A percentile compares a stretch with the other conserved stretches of the same genome.
Evolutionary conservation across 2,888 invertebrate species (phyloP).

Genomic region (Polyommatus iphigenia): DNA sequence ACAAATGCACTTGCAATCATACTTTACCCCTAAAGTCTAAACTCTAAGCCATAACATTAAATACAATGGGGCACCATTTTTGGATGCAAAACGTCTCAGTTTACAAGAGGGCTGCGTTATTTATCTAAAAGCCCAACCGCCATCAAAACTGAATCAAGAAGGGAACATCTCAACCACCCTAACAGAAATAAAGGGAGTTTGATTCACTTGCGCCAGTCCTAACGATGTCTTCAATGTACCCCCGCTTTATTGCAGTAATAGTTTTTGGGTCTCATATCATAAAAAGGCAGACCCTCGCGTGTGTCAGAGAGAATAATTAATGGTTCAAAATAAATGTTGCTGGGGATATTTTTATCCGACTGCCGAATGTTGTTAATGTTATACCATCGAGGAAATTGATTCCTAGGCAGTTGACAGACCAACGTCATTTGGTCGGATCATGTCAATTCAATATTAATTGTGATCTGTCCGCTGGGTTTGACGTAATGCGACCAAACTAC

Average conservation of each 20-base stretch:
- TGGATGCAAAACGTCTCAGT: slow-evolving; percentile 16
- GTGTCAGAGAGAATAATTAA: not conserved
- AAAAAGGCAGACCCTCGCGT: not conserved
- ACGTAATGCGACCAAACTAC: too few relatives aligned
- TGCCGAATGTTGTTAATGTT: too few relatives aligned
- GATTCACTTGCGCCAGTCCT: slow-evolving; percentile 71
- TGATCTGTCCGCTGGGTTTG: too few relatives aligned
- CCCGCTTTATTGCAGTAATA: slow-evolving; percentile 18
- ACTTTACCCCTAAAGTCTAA: not conserved
- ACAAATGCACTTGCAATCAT: slow-evolving; percentile 9
- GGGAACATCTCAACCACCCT: slow-evolving; percentile 71
- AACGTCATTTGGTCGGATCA: too few relatives aligned
- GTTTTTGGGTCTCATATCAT: not conserved
- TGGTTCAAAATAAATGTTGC: slow-evolving; percentile 7
- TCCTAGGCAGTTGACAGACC: too few relatives aligned
- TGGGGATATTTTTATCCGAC: not conserved
- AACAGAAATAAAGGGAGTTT: slow-evolving; percentile 76
- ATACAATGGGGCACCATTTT: not conserved
- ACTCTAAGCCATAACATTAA: not conserved
- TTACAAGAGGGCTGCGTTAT: slow-evolving; percentile 52
- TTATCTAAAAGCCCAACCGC: slow-evolving; percentile 74
- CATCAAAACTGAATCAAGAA: slow-evolving; percentile 78
- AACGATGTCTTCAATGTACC: slow-evolving; percentile 64
- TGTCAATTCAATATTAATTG: too few relatives aligned
- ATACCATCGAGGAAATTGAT: too few relatives aligned